Evolutionary conservation across 2,888 invertebrate species (phyloP), one percentile per base, ranked within the genome.

Genomic region (Torymus auratus): DNA sequence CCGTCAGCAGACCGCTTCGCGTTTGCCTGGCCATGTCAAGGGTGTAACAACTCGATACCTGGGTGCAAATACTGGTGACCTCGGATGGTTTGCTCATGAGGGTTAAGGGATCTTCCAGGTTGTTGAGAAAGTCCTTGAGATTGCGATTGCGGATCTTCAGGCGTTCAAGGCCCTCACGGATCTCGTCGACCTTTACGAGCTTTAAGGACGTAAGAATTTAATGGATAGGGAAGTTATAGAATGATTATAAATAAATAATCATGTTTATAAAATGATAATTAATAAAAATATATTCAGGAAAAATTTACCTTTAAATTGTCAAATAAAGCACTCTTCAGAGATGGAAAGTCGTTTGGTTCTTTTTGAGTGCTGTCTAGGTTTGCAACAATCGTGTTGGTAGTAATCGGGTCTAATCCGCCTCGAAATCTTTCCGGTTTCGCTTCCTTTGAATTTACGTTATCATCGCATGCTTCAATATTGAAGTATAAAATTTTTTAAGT

Each of bases 101-200:
- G 11, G 15, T n/a, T 2, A 79, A 4, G 0, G 79, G 82, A 50
- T 64, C 41, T 11, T 83, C 68, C 2, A 81, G 56, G n/a, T 23
- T 75, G 0, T 73, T 13, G 0, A 74, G n/a, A 2, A 79, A 78
- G 53, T 74, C 76, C 69, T 76, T 79, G 15, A 85, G 60, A 10
- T 80, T 81, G 12, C 82, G 82, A 55, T 86, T 85, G 14, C 82
- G 84, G 50, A 82, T 83, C 50, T 85, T 85, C 14, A 84, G 52
- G 0, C 79, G 81, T 55, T 86, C 84, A 50, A 85, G 67, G 10
- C 79, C 78, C n/a, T 84, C 83, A 0, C 81, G 80, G 15, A 85
- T 69, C 14, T 84, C 80, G 12, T 83, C 83, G n/a, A 83, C 74
- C 58, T 81, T 72, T 4, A 81, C 53, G 0, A 77, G 13, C 84